Percentiles rank a stretch among this genome's conserved stretches.
Conservation (phyloP, 2,113 vertebrate species). For the Papio anubis region DNA sequence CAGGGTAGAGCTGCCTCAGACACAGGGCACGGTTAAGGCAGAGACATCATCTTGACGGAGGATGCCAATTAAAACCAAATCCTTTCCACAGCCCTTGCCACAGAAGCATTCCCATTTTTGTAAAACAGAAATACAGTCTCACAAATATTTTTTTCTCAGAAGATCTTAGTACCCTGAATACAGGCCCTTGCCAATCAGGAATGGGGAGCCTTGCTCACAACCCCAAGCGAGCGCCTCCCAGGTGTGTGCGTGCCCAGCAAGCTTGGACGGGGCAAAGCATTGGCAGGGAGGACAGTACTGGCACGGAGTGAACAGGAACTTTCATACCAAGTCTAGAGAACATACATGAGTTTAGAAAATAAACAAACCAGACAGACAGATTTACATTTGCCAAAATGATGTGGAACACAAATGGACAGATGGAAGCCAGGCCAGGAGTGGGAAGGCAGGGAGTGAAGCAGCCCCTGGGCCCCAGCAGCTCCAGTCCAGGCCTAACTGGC, state of each 20-base stretch:
- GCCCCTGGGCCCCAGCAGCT: background rate
- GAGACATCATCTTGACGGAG: constrained; percentile 53
- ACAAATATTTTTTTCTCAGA: background rate
- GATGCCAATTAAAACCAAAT: background rate
- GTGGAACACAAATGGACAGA: constrained; percentile 62
- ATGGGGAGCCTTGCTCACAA: background rate
- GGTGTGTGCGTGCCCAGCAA: constrained; percentile 69
- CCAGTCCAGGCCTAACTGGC: background rate
- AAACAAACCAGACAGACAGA: constrained; percentile 69
- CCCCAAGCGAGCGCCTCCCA: background rate
- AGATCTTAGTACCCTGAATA: background rate
- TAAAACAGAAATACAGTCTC: background rate
- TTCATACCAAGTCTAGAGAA: constrained; percentile 66
- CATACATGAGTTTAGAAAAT: constrained; percentile 66
- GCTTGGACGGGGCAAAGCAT: constrained; percentile 73
- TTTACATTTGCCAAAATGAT: constrained; percentile 59
- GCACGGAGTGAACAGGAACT: constrained; percentile 92
- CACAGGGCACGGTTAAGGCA: background rate
- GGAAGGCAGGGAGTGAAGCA: constrained; percentile 57
- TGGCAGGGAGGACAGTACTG: constrained; percentile 84
- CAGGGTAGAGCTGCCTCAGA: constrained; percentile 30
- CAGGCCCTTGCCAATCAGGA: background rate
- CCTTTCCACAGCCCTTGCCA: background rate
- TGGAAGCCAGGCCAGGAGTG: constrained; percentile 50
- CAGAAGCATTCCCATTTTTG: background rate